A percentile compares a stretch with the other conserved stretches of the same genome.
Evolutionary conservation across 1,140 invertebrate species (phyloP).

Genomic region (Neodiprion virginianus): DNA sequence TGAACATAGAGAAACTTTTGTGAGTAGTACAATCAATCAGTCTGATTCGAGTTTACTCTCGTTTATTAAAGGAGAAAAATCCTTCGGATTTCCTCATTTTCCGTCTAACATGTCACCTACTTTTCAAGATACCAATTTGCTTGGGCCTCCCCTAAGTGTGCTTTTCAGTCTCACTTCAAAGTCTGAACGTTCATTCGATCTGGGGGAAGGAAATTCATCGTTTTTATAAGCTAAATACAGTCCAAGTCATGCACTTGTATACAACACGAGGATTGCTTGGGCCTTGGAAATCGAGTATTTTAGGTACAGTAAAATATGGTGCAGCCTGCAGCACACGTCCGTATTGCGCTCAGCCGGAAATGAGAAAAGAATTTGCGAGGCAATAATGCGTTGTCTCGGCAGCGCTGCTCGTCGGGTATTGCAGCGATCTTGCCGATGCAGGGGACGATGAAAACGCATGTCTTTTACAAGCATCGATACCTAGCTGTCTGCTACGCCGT

Average conservation of each 20-base stretch:
- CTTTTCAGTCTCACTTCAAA: too few species aligned
- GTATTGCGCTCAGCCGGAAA: constrained; percentile 1
- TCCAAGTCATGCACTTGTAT: background rate
- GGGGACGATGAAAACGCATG: constrained; percentile 5
- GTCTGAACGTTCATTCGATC: too few species aligned
- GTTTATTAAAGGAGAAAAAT: too few species aligned
- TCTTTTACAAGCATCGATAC: background rate
- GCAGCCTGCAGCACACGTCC: background rate
- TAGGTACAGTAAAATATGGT: constrained; percentile 3
- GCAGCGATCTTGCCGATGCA: background rate
- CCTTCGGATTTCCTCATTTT: too few species aligned
- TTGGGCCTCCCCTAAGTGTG: too few species aligned
- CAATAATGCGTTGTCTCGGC: background rate
- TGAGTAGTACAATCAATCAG: too few species aligned
- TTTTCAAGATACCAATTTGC: too few species aligned
- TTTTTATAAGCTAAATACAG: too few species aligned
- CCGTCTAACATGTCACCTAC: too few species aligned
- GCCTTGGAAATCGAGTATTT: background rate
- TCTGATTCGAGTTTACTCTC: too few species aligned
- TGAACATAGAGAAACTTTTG: too few species aligned
- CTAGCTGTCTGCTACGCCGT: background rate
- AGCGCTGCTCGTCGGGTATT: background rate
- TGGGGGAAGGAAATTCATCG: too few species aligned
- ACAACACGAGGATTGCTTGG: background rate
- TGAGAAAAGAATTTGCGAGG: constrained; percentile 17